phyloP scores from a whole-genome alignment of 2,888 invertebrate species.

The Noctua janthina region DNA sequence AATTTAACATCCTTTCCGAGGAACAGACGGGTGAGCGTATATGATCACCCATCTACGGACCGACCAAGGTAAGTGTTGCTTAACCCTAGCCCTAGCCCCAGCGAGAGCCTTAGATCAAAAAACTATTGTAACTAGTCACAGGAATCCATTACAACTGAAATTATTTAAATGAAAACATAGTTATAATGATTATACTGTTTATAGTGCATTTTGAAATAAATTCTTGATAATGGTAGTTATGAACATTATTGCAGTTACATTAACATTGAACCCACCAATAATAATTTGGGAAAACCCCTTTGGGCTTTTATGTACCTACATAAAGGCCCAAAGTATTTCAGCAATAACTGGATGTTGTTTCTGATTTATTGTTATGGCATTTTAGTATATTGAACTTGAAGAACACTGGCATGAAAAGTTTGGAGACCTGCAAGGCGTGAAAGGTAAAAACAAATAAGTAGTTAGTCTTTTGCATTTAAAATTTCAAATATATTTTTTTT shows the following conservation, averaged over 20 bases:
- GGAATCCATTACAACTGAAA: background rate
- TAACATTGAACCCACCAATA: background rate
- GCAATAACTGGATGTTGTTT: background rate
- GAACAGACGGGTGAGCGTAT: background rate
- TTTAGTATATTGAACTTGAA: background rate
- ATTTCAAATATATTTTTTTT: no score
- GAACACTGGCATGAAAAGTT: background rate
- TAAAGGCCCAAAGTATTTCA: no score
- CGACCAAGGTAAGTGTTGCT: background rate
- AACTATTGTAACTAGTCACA: background rate
- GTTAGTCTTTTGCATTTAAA: background rate
- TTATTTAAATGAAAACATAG: slow-evolving; percentile 7
- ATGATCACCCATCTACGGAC: background rate
- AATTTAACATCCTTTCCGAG: background rate
- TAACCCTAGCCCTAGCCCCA: background rate
- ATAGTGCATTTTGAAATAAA: slow-evolving; percentile 15
- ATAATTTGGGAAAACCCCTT: background rate
- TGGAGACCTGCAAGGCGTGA: background rate
- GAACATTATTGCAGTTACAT: slow-evolving; percentile 6
- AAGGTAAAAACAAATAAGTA: background rate
- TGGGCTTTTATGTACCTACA: background rate
- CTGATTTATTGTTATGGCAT: no score
- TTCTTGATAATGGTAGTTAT: slow-evolving; percentile 1
- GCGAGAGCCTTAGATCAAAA: no score
- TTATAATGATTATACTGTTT: background rate